Conservation (phyloP, 2,797 vertebrate species). For the Coendou prehensilis region DNA sequence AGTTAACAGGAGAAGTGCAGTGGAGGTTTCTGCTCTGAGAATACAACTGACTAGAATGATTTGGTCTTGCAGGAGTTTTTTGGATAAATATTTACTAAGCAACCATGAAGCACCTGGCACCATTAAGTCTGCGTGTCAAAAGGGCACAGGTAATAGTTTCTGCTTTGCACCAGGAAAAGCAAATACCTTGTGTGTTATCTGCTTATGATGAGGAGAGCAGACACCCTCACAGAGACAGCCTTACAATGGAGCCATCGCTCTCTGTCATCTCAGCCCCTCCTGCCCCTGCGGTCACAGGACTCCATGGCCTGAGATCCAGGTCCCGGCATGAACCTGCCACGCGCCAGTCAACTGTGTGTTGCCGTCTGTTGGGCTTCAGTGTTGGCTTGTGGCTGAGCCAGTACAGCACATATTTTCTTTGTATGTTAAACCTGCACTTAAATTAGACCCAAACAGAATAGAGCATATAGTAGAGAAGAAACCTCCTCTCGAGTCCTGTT, state of each 20-base stretch:
- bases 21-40: slow-evolving; percentile 60
- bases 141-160: not conserved
- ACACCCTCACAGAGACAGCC: not conserved
- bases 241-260: not conserved
- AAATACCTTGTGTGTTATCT: slow-evolving; percentile 14
- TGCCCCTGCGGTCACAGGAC: not conserved
- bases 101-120: slow-evolving; percentile 37
- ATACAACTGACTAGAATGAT: slow-evolving; percentile 22
- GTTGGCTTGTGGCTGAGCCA: not conserved
- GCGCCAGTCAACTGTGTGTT: not conserved
- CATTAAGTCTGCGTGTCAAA: slow-evolving; percentile 49
- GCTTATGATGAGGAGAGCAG: slow-evolving; percentile 16
- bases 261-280: not conserved
- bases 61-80: slow-evolving; percentile 3
- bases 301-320: not conserved
- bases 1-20: not conserved
- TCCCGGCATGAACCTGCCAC: not conserved
- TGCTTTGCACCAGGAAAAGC: slow-evolving; percentile 34
- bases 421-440: slow-evolving; percentile 28
- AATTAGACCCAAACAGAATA: not conserved
- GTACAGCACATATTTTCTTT: not conserved
- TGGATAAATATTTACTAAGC: slow-evolving; percentile 70
- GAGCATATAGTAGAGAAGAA: not conserved
- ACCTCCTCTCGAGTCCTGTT: not conserved
- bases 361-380: not conserved